Evolutionary conservation across 2,888 invertebrate genomes (phyloP).

Genomic region (Temnothorax ravouxi): DNA sequence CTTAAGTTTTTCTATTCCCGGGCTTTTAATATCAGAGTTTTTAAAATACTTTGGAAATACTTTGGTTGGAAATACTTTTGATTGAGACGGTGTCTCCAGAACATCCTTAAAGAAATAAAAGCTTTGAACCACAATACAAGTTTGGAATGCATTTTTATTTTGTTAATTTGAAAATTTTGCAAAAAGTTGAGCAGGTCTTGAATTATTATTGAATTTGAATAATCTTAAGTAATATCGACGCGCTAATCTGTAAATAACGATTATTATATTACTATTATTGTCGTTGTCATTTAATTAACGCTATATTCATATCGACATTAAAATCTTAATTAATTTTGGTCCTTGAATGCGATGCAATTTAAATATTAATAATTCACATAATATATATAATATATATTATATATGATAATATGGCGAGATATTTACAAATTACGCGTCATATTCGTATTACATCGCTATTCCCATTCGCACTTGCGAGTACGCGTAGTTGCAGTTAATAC

Average conservation of each 20-base stretch:
- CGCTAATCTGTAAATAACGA: conserved; percentile 27
- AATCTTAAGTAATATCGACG: not conserved
- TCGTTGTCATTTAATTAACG: conserved; percentile 1
- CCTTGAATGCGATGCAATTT: conserved; percentile 1
- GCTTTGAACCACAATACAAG: not conserved
- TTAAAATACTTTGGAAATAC: too few species aligned
- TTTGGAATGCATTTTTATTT: not conserved
- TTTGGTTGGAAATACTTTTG: too few species aligned
- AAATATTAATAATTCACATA: conserved; percentile 5
- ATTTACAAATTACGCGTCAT: conserved; percentile 32
- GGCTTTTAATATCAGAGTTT: too few species aligned
- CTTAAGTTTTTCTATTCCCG: too few species aligned
- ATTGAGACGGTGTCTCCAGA: too few species aligned
- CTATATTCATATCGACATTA: conserved; percentile 19
- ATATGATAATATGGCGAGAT: conserved; percentile 11
- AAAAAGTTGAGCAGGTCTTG: not conserved
- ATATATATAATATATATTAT: not conserved
- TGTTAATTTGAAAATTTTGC: not conserved
- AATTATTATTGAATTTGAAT: conserved; percentile 5
- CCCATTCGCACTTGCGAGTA: not conserved
- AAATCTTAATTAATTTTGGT: conserved; percentile 12
- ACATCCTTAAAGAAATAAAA: not conserved
- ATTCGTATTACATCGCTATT: not conserved
- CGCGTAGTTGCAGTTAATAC: conserved; percentile 8
- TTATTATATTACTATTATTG: conserved; percentile 11